phyloP scores from a whole-genome alignment of 2,113 vertebrate species.

The Hippocampus barbouri region DNA sequence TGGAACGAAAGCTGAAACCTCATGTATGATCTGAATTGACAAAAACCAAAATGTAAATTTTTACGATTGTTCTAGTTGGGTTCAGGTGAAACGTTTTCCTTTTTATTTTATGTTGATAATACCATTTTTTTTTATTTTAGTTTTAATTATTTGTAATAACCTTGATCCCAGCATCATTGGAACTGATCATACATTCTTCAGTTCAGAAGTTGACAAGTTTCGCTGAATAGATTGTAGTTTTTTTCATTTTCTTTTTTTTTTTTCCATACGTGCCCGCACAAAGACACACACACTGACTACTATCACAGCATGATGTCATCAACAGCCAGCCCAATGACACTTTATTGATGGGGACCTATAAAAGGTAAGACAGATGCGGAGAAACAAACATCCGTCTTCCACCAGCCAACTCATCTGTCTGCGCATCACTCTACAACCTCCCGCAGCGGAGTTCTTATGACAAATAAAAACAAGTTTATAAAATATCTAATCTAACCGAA shows the following conservation, averaged over 20 bases:
- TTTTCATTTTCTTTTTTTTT: neutral
- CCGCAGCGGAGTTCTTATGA: neutral
- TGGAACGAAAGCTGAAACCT: no score
- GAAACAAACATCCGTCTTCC: slow-evolving; percentile 26
- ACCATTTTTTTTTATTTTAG: no score
- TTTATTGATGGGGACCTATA: slow-evolving; percentile 44
- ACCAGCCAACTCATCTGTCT: slow-evolving; percentile 20
- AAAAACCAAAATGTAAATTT: no score
- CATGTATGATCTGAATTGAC: no score
- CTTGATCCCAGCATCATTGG: no score
- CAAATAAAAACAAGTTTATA: slow-evolving; percentile 7
- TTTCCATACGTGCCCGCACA: neutral
- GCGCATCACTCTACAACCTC: slow-evolving; percentile 29
- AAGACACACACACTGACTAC: neutral
- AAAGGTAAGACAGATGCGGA: slow-evolving; percentile 26
- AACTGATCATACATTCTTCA: neutral
- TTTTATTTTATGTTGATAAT: no score
- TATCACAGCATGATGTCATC: slow-evolving; percentile 53
- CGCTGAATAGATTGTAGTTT: no score
- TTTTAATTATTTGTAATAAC: no score
- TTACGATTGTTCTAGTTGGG: no score
- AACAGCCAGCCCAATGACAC: slow-evolving; percentile 29
- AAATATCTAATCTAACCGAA: slow-evolving; percentile 5
- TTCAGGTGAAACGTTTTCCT: no score
- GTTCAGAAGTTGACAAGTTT: neutral